Evolutionary conservation across 2,888 invertebrate genomes (phyloP), one percentile per base, ranked within the genome.

Genomic region (Axea sp.): DNA sequence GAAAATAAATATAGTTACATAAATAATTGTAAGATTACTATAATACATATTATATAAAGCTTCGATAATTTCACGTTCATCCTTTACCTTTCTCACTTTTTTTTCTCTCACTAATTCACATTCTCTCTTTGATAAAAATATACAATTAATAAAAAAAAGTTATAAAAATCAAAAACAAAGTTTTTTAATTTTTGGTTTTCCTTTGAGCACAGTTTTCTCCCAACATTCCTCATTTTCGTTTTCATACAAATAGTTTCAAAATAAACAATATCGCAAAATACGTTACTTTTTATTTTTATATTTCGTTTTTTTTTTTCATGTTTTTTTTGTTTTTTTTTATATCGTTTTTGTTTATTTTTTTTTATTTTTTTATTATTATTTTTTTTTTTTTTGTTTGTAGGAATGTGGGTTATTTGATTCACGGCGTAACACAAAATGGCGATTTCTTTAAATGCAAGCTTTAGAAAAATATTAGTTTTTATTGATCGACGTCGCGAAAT

Each of bases 11-110:
- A 85, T 78, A 82, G 79, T 65, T 74, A 78, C 82, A 85, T 84
- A 85, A 85, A 86, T 85, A 85, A 85, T 82, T 81, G 81, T 84
- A 83, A 84, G 83, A 81, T 82, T 84, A 85, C 84, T 87, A 86
- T 86, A 80, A 84, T 86, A 86, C 86, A 86, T 76, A 83, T 84
- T 76, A 81, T 83, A 84, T 83, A 84, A 83, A 84, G 82, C 81
- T 80, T 82, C 76, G 78, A 81, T 78, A 72, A 59, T 72, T 77
- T 73, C 59, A 55, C 68, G 51, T 79, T 76, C 72, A 72, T 77
- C 64, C 65, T 69, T 75, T 72, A 59, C 35, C 33, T 67, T 31
- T 49, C 45, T 31, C 53, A 11, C 4, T 22, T 26, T 37, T 12
- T 55, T 28, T 33, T 15, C 19, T 14, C 17, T 43, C 4, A 19